Conservation (phyloP, 2,888 invertebrate genomes). For the Diogma glabrata region DNA sequence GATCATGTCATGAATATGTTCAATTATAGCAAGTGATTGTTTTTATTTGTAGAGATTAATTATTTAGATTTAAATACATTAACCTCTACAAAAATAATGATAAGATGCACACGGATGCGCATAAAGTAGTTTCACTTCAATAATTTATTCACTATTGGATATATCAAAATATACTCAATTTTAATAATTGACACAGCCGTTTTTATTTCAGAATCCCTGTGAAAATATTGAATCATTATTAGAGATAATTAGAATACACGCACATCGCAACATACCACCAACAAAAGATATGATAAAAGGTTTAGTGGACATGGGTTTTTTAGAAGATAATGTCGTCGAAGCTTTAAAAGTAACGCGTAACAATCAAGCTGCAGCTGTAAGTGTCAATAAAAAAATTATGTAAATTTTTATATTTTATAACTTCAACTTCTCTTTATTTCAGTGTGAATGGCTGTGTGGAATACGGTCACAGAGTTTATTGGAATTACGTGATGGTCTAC, state of each 20-base stretch:
- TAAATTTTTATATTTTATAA: slow-evolving; percentile 14
- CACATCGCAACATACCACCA: slow-evolving; percentile 32
- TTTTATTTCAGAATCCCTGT: slow-evolving; percentile 24
- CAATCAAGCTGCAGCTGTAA: slow-evolving; percentile 44
- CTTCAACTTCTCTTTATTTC: slow-evolving; percentile 18
- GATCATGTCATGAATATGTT: too few relatives aligned
- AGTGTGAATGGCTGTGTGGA: slow-evolving; percentile 51
- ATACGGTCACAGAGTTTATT: slow-evolving; percentile 42
- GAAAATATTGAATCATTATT: slow-evolving; percentile 32
- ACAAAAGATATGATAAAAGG: slow-evolving; percentile 27
- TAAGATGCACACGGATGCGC: too few relatives aligned
- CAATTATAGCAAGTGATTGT: too few relatives aligned
- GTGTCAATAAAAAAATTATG: background rate
- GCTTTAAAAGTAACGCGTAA: slow-evolving; percentile 52
- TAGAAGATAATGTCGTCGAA: slow-evolving; percentile 42
- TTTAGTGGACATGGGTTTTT: slow-evolving; percentile 47
- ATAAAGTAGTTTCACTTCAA: too few relatives aligned
- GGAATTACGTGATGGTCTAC: slow-evolving; percentile 46
- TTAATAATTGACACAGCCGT: too few relatives aligned
- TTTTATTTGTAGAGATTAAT: too few relatives aligned
- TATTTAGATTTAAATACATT: too few relatives aligned
- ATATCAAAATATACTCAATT: background rate
- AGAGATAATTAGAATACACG: slow-evolving; percentile 34
- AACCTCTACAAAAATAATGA: too few relatives aligned
- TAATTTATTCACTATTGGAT: too few relatives aligned